Evolutionary conservation across 1,140 invertebrate species (phyloP), one percentile per base, ranked within the genome.

Genomic region (Aphidius gifuensis): DNA sequence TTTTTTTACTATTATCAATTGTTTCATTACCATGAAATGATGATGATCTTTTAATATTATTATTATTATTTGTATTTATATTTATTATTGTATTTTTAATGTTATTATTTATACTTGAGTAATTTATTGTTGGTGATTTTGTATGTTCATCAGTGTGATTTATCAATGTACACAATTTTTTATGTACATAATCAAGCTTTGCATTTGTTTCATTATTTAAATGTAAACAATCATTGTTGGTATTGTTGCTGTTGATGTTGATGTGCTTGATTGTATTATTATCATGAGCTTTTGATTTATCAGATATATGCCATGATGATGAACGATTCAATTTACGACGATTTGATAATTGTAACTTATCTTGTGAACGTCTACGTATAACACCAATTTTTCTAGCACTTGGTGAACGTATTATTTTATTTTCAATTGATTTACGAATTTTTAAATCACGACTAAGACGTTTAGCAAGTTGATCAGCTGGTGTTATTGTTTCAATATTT

Each of bases 381-480:
- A 80, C 87, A 32, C 90, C 90, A 63, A 92, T 92, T 83, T 90
- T 91, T 44, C 90, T 82, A 32, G 89, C 90, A 73, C 90, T 91
- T 2, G 90, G 90, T 4, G 90, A 92, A 68, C 90, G 79, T 66
- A 91, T 90, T 16, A 91, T 85, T 74, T 88, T 87, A 42, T 86
- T 82, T 71, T 90, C 87, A 46, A 81, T 76, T 46, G 85, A 88
- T 54, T 82, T 79, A 54, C 89, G 80, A 58, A 92, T 91, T 72
- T 89, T 90, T 49, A 92, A 75, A 74, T 91, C 89, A 67, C 85
- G 85, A 65, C 87, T 88, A 40, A 92, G 74, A 61, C 85, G 81
- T 63, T 84, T 85, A 5, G 88, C 89, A 54, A 92, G 76, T 64
- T 90, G 85, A 70, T 92, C 89, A 0, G 88, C 86, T 7, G 81